Base-by-base conservation (phyloP, 2,797 vertebrate genomes). In the Chrosomus eos region DNA sequence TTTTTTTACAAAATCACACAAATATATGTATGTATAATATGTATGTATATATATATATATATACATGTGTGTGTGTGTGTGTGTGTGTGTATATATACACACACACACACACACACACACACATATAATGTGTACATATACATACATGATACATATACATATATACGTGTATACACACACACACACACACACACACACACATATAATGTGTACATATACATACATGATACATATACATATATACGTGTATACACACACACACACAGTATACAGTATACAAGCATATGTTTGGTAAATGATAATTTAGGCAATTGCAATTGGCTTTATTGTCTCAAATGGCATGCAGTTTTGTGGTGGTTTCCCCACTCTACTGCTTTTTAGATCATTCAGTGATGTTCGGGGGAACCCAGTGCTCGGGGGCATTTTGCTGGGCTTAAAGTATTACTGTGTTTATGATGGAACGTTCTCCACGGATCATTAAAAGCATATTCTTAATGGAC, bases 401-500 rank as follows among this genome's bases (percentile, higher is more conserved):
- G 66, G 70, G 70, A 74, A 74, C 58, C 60, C 78, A 43, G 60
- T 74, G 84, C 60, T 58, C 28, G 1, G 5, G 28, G 85, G 71
- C 60, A 62, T 82, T 80, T 62, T 77, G 66, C 53, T 43, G 43
- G 71, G 64, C 80, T 86, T 73, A 55, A 86, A 78, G 85, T 78
- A 67, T 80, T 83, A 86, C 72, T 43, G 74, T 43, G 74, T 83
- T 72, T 66, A 73, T 83, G 74, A 73, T 8, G 48, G 58, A 83
- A 79, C 70, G 82, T 78, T 77, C 82, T 84, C 33, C 74, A 78
- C 5, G 51, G 74, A 84, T 84, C 82, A 77, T 84, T 84, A 77
- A 84, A 84, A 84, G 74, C 82, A 84, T 78, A 84, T 84, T 84
- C 74, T 78, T 84, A 84, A 84, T 84, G 74, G 82, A 78, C 74